A percentile compares a stretch with the other conserved stretches of the same genome.
Conservation (phyloP, 2,113 vertebrate genomes). For the Cebidichthys violaceus region DNA sequence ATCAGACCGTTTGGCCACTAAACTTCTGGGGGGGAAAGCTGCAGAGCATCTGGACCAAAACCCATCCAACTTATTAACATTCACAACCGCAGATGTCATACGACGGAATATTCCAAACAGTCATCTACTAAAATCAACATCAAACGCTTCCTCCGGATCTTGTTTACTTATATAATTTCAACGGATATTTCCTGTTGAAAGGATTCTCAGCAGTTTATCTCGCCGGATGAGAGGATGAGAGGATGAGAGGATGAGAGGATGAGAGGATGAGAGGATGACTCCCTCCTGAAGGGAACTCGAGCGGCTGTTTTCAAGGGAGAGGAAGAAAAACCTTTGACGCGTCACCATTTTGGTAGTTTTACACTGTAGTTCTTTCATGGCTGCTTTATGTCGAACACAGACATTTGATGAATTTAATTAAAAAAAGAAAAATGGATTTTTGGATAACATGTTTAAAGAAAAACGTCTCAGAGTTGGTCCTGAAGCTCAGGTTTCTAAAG, state of each 20-base stretch:
- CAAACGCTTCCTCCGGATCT: neutral
- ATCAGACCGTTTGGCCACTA: neutral
- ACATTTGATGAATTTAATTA: neutral
- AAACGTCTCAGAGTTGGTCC: neutral
- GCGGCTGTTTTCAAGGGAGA: neutral
- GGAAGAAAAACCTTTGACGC: neutral
- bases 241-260: too few relatives aligned
- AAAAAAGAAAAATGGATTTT: neutral
- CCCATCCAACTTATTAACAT: neutral
- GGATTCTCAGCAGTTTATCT: neutral
- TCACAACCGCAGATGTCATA: neutral
- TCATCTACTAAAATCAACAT: neutral
- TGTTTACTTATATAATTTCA: neutral
- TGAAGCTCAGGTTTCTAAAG: neutral
- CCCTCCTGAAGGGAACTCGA: neutral
- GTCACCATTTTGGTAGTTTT: neutral
- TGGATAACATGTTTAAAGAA: neutral
- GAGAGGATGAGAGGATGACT: too few relatives aligned
- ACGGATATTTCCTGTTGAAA: neutral
- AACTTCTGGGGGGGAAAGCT: neutral
- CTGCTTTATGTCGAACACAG: neutral
- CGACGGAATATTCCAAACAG: neutral
- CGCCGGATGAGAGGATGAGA: neutral
- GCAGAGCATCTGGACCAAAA: constrained; percentile 8
- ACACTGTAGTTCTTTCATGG: neutral